Base-by-base conservation (phyloP, 2,113 vertebrate species). In the Tapirus terrestris region DNA sequence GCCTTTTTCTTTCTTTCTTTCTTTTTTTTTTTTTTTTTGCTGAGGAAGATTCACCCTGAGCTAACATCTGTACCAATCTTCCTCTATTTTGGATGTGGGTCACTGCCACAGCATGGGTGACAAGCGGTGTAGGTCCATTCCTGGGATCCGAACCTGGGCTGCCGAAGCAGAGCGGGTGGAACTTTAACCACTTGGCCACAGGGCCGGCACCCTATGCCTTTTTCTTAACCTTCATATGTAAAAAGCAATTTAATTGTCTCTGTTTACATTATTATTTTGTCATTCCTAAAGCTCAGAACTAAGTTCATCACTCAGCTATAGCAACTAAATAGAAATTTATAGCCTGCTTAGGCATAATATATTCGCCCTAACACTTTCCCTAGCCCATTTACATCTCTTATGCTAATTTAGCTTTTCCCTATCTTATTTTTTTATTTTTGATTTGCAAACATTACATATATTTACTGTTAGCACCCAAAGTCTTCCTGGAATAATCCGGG, bases 191-290 rank as follows among this genome's bases (percentile, higher is more conserved):
- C 39, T 39, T 39, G 39, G 39, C 39, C 39, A 39, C 39, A 39
- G 39, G 39, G 39, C 39, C 39, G 39, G 39, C 39, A 39, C 39
- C 39, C 39, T 48, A 48, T 53, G 51, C 51, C 70, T 84, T 88
- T 88, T 92, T 61, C 51, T 75, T 85, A 51, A 94, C 65, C 43
- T 75, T 56, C 43, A 48, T 20, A 45, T 68, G 23, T 67, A 93
- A 79, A 61, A 73, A 33, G 61, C 25, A 27, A 56, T 90, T 23
- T 65, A 36, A 12, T 81, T 48, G 5, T 77, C 61, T 65, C 31
- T 48, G 33, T 89, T 84, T 96, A 83, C 17, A 63, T 45, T 93
- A 65, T 92, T 76, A 73, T 20, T 83, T 89, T 90, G 43, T 96
- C 89, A 51, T 75, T 83, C 20, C n/a, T 83, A 39, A 94, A 85